Evolutionary conservation across 23 tunicate species (phyloP), one percentile per base, ranked within the genome.

Genomic region (Ciona savignyi): DNA sequence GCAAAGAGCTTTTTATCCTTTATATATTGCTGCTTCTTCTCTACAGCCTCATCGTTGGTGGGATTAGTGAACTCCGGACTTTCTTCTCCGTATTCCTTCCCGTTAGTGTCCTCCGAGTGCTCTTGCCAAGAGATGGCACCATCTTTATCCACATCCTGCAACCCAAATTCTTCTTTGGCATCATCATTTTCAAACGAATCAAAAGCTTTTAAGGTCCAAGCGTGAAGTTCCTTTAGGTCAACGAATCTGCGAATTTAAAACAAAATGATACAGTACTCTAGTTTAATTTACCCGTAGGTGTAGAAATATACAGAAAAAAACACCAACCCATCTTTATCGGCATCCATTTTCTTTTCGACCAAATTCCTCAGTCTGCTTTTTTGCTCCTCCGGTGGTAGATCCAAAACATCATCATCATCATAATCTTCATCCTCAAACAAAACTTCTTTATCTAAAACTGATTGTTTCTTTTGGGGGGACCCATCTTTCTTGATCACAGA

Each of bases 261-360:
- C n/a, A n/a, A n/a, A n/a, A n/a, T n/a, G n/a, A n/a, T n/a, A n/a
- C n/a, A n/a, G n/a, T n/a, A n/a, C n/a, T n/a, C n/a, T n/a, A n/a
- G n/a, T n/a, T n/a, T n/a, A n/a, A n/a, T n/a, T n/a, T n/a, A n/a
- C n/a, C n/a, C n/a, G n/a, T n/a, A n/a, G n/a, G n/a, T n/a, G n/a
- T n/a, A 4, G 72, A 23, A 63, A 23, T 63, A 63, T 25, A 63
- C 26, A n/a, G 22, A 63, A 32, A 3, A 48, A 42, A 42, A 6
- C 21, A 80, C 77, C 30, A 60, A 91, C 97, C 97, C 97, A 80
- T 91, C 97, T 64, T 79, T 74, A 62, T 91, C 70, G 23, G 70
- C 83, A 35, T 91, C 97, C 51, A 91, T 91, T 35, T 78, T 80
- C 28, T 84, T 80, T 67, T 84, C 86, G 34, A 91, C 97, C 9